These are phyloP conservation scores for Rissa tridactyla DNA, from an alignment of 2,113 vertebrate genomes.

Conservation along the genomic window DNA sequence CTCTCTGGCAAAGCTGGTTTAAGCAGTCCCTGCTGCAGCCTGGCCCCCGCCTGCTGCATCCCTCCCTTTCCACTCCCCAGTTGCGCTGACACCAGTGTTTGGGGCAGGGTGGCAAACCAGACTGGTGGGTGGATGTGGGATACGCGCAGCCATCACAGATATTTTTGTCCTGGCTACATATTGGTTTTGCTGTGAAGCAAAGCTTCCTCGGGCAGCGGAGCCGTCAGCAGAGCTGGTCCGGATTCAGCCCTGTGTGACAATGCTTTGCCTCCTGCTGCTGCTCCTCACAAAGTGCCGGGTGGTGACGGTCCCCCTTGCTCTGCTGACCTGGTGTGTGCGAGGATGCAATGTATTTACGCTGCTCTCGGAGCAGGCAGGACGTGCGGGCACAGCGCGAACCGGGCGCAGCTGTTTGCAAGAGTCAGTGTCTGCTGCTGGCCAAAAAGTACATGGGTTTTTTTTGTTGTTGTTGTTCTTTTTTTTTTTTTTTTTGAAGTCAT, in stretches of 20 bases:
- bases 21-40: background rate
- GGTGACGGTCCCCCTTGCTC: background rate
- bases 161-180: background rate
- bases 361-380: background rate
- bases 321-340: background rate
- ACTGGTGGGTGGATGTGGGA: background rate
- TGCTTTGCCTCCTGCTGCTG: background rate
- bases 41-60: background rate
- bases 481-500: background rate
- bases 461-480: background rate
- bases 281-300: background rate
- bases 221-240: background rate
- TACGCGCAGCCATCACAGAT: background rate
- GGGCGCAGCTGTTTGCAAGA: background rate
- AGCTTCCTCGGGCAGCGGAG: background rate
- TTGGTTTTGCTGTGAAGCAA: background rate
- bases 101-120: background rate
- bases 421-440: background rate
- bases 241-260: background rate
- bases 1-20: background rate
- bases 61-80: background rate
- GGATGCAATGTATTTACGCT: fast-evolving
- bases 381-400: fast-evolving
- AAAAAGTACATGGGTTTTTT: background rate
- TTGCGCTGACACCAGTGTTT: background rate